Conservation (phyloP, 2,113 vertebrate genomes). For the Aviceda subcristata region DNA sequence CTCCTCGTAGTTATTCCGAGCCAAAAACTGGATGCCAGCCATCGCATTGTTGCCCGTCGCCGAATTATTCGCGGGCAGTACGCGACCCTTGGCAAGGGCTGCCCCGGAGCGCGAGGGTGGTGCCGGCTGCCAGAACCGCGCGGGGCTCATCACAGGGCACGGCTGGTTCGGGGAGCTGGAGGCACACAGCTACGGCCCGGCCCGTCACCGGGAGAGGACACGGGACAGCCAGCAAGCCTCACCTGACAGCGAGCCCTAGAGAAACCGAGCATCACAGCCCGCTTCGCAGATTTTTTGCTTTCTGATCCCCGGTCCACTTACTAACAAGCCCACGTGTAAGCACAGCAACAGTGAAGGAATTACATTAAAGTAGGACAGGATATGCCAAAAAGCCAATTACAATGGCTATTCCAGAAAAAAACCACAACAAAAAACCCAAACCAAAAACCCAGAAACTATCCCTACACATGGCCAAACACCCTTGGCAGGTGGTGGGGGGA, state of each 20-base stretch:
- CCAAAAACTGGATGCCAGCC: neutral
- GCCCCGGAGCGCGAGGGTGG: neutral
- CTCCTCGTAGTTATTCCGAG: neutral
- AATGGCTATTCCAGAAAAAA: neutral
- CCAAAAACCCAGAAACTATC: neutral
- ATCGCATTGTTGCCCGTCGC: neutral
- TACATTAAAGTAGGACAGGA: neutral
- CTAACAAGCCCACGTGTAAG: neutral
- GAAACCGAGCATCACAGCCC: neutral
- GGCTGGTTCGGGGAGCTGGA: neutral
- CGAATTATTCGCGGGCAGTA: neutral
- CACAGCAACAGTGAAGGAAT: neutral
- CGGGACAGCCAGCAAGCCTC: neutral
- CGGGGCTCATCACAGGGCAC: rapidly evolving
- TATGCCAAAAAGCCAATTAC: neutral
- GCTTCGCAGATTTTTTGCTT: neutral
- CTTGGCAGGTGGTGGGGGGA: neutral
- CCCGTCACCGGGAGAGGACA: neutral
- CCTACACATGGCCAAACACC: neutral
- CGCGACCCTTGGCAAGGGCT: neutral
- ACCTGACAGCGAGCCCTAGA: neutral
- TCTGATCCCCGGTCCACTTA: neutral
- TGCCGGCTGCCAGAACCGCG: neutral
- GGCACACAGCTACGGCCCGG: rapidly evolving
- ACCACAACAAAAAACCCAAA: neutral